phyloP scores from a whole-genome alignment of 2,797 vertebrate species.

The Amblyraja radiata region DNA sequence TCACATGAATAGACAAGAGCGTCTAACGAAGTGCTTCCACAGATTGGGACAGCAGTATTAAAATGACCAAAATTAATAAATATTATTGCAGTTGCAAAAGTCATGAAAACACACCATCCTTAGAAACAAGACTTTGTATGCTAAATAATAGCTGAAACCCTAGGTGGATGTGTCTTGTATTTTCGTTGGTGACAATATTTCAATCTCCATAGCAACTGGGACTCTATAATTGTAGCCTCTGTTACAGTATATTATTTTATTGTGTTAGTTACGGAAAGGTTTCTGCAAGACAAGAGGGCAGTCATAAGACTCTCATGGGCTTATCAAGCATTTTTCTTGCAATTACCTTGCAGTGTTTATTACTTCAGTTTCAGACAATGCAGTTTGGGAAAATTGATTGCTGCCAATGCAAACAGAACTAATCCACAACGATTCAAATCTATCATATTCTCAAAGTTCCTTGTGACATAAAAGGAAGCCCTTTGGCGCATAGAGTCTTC shows the following conservation, averaged over 20 bases:
- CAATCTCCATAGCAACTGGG: constrained; percentile 18
- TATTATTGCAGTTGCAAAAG: neutral
- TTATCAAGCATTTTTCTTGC: neutral
- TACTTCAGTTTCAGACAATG: neutral
- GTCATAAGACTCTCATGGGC: neutral
- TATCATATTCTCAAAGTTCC: neutral
- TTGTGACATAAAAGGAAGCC: no score
- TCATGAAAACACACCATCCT: neutral
- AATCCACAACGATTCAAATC: neutral
- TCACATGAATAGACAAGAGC: neutral
- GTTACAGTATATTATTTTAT: neutral
- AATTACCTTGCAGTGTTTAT: neutral
- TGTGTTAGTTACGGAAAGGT: neutral
- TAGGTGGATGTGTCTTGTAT: neutral
- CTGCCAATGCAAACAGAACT: neutral
- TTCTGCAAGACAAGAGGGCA: neutral
- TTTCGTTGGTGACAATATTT: constrained; percentile 1
- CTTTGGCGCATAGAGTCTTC: no score
- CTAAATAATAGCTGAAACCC: neutral
- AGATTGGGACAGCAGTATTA: neutral
- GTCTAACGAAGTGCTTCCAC: neutral
- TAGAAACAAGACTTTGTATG: constrained; percentile 3
- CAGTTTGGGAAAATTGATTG: neutral
- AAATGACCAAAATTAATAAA: constrained; percentile 29
- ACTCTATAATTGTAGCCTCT: neutral